phyloP scores from a whole-genome alignment of 2,113 vertebrate genomes.

The Manacus vitellinus region DNA sequence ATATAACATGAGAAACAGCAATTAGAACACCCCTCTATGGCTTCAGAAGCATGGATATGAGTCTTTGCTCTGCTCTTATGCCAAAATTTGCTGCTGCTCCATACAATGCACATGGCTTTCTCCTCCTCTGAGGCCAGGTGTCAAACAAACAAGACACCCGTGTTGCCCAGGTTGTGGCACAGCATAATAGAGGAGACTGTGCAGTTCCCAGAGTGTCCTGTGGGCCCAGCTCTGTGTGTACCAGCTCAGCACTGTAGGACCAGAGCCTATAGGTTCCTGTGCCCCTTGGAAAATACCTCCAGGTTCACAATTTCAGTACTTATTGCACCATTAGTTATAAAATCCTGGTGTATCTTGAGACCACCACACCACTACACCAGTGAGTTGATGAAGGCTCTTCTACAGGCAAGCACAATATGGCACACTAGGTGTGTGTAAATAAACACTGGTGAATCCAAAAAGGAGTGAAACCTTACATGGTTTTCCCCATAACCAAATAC shows the following conservation, averaged over 20 bases:
- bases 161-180: not conserved
- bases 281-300: not conserved
- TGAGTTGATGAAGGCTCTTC: not conserved
- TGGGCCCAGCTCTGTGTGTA: not conserved
- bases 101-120: not conserved
- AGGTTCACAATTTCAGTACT: not conserved
- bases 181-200: rapidly evolving
- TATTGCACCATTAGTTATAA: not conserved
- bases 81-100: not conserved
- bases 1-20: not conserved
- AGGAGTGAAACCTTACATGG: not conserved
- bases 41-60: not conserved
- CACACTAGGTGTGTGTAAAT: not conserved
- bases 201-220: not conserved
- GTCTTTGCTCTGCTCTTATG: not conserved
- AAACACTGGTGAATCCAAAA: not conserved
- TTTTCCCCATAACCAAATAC: not conserved
- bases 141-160: rapidly evolving
- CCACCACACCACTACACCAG: not conserved
- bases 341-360: not conserved
- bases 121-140: not conserved
- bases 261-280: not conserved
- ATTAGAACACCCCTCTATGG: not conserved
- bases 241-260: not conserved
- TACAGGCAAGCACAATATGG: not conserved